Conservation (phyloP, 35 echinoderm and acorn worm genomes). For the Amphiura filiformis region DNA sequence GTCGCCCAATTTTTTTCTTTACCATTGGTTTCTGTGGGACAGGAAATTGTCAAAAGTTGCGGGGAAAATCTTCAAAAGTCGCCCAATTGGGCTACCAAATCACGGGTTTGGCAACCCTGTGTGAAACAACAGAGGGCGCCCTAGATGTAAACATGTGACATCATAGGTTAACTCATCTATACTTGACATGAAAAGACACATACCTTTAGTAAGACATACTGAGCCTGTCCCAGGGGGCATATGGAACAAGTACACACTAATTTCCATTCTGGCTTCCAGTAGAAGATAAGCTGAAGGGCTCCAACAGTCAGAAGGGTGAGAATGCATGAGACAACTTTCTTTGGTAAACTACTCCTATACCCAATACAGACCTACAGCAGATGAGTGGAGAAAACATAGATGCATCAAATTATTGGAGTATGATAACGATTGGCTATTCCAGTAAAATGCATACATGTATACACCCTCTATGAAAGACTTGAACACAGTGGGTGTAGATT, state of each 20-base stretch:
- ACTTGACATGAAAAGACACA: too few relatives aligned
- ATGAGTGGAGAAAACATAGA: not conserved
- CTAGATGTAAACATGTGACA: too few relatives aligned
- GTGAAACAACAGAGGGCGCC: too few relatives aligned
- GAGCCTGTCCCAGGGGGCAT: constrained; percentile 49
- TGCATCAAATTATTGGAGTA: not conserved
- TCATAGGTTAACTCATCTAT: too few relatives aligned
- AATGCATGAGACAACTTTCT: constrained; percentile 30
- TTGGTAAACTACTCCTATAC: constrained; percentile 42
- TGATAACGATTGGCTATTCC: not conserved
- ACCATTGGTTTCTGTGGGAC: too few relatives aligned
- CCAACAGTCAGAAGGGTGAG: constrained; percentile 62
- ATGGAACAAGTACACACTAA: constrained; percentile 55
- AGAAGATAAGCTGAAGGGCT: constrained; percentile 77
- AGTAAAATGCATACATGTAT: not conserved
- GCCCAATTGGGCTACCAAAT: too few relatives aligned
- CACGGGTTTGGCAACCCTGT: too few relatives aligned
- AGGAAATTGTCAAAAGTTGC: too few relatives aligned
- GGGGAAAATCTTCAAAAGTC: too few relatives aligned
- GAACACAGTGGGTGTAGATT: too few relatives aligned
- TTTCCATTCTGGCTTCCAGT: constrained; percentile 92
- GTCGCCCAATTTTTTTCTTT: too few relatives aligned
- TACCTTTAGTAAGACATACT: constrained; percentile 56
- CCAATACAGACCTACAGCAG: constrained; percentile 66
- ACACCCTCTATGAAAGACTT: too few relatives aligned